Percentiles rank a stretch among this genome's conserved stretches.
phyloP scores from a whole-genome alignment of 1,140 invertebrate species.

The Lucilia sericata region DNA sequence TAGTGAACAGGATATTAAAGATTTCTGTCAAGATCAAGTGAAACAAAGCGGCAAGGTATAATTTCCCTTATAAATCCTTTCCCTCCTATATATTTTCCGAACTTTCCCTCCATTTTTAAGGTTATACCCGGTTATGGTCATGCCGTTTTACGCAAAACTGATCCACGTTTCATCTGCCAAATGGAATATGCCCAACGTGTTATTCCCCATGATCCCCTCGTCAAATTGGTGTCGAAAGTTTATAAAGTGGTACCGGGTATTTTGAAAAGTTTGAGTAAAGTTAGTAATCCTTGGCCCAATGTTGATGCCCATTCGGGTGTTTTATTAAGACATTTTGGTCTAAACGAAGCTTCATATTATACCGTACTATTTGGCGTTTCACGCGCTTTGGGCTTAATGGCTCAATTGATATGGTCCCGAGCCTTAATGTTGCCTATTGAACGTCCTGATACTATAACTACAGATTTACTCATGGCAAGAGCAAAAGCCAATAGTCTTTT shows the following conservation, averaged over 20 bases:
- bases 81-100: too few species aligned
- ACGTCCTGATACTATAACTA: constrained; percentile 86
- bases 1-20: constrained; percentile 91
- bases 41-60: not conserved
- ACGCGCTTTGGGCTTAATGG: constrained; percentile 89
- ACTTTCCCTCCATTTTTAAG: constrained; percentile 59
- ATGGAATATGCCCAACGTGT: constrained; percentile 92
- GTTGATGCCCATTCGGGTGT: constrained; percentile 98
- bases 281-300: constrained; percentile 99
- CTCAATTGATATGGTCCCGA: constrained; percentile 94
- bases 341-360: constrained; percentile 99
- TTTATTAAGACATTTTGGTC: constrained; percentile 92
- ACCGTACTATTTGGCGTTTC: constrained; percentile 98
- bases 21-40: not conserved
- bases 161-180: constrained; percentile 92
- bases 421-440: constrained; percentile 95
- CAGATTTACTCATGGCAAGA: constrained; percentile 61
- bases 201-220: constrained; percentile 86
- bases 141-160: constrained; percentile 95
- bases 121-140: constrained; percentile 98
- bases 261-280: constrained; percentile 93
- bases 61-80: too few species aligned
- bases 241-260: constrained; percentile 96
- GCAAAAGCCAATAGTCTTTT: constrained; percentile 52
- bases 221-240: constrained; percentile 91